A percentile compares a stretch with the other conserved stretches of the same genome.
Evolutionary conservation across 1,140 invertebrate genomes (phyloP).

Genomic region (Zophobas atratus): DNA sequence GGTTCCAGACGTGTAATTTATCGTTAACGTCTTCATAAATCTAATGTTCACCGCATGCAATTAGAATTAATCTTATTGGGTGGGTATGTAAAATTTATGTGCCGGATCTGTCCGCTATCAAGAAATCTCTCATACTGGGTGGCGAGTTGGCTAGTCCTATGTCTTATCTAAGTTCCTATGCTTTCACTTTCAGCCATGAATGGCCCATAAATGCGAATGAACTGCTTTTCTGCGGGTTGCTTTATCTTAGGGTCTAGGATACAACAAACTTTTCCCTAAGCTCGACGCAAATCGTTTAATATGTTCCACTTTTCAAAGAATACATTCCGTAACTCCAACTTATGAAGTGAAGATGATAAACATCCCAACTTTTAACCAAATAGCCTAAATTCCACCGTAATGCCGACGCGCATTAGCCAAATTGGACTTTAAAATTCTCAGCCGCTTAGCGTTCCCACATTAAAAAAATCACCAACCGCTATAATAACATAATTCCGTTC

Average conservation of each 20-base stretch:
- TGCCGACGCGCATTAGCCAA: neutral
- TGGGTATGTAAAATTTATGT: slow-evolving; percentile 52
- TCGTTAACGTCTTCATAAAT: slow-evolving; percentile 51
- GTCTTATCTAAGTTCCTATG: slow-evolving; percentile 54
- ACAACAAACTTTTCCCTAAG: slow-evolving; percentile 56
- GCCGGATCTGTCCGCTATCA: slow-evolving; percentile 43
- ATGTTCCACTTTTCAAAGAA: slow-evolving; percentile 53
- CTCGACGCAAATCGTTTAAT: slow-evolving; percentile 56
- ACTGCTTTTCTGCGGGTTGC: slow-evolving; percentile 55
- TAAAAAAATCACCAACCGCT: slow-evolving; percentile 25
- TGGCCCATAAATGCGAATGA: slow-evolving; percentile 57
- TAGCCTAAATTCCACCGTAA: too few species aligned
- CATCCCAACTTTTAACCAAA: slow-evolving; percentile 8
- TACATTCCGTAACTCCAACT: slow-evolving; percentile 38
- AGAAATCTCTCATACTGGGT: slow-evolving; percentile 48
- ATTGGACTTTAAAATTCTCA: slow-evolving; percentile 4
- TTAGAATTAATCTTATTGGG: slow-evolving; percentile 58
- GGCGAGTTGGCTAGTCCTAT: slow-evolving; percentile 47
- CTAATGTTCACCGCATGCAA: slow-evolving; percentile 53
- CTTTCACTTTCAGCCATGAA: slow-evolving; percentile 55
- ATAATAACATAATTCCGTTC: slow-evolving; percentile 29
- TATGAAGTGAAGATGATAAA: slow-evolving; percentile 51
- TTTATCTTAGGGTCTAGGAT: slow-evolving; percentile 51
- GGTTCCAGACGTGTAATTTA: slow-evolving; percentile 16
- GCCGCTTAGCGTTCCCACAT: slow-evolving; percentile 8